These are phyloP conservation scores for Nannoperca obscura DNA, from an alignment of 2,797 vertebrate genomes.

Conservation along the genomic window DNA sequence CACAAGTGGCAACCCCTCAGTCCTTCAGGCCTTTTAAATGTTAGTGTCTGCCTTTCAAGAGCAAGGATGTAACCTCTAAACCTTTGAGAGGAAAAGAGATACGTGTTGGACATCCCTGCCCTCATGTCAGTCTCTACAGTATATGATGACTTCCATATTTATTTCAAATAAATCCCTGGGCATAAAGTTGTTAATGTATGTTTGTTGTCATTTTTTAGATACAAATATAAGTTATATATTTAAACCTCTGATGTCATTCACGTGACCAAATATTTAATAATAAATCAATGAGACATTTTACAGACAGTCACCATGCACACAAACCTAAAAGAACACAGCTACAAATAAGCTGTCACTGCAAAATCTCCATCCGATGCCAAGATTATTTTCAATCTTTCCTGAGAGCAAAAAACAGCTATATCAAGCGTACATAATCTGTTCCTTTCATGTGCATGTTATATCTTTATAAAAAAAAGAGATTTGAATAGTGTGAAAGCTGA, in stretches of 20 bases:
- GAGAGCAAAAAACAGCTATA: not conserved
- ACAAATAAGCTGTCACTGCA: conserved; percentile 17
- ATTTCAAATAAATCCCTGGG: conserved; percentile 52
- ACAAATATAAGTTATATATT: conserved; percentile 53
- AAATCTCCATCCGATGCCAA: conserved; percentile 22
- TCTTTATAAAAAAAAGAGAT: conserved; percentile 6
- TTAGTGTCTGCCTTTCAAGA: conserved; percentile 86
- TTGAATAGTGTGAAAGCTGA: conserved; percentile 2
- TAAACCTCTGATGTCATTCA: conserved; percentile 36
- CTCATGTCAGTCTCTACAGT: conserved; percentile 63
- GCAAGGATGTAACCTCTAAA: conserved; percentile 83
- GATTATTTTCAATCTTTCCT: not conserved
- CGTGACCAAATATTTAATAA: conserved; percentile 26
- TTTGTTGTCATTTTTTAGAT: conserved; percentile 50
- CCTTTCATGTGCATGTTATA: not conserved
- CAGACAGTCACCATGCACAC: conserved; percentile 9
- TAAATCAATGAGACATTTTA: conserved; percentile 44
- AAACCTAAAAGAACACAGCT: not conserved
- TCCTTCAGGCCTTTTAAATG: conserved; percentile 86
- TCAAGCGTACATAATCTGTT: not conserved
- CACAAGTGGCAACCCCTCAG: conserved; percentile 79
- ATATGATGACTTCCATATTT: conserved; percentile 60
- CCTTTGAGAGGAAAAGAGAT: conserved; percentile 75
- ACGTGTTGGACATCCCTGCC: conserved; percentile 50
- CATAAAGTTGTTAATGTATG: conserved; percentile 2